Base-by-base conservation (phyloP, 2,888 invertebrate genomes). In the Drosophila barbarae region DNA sequence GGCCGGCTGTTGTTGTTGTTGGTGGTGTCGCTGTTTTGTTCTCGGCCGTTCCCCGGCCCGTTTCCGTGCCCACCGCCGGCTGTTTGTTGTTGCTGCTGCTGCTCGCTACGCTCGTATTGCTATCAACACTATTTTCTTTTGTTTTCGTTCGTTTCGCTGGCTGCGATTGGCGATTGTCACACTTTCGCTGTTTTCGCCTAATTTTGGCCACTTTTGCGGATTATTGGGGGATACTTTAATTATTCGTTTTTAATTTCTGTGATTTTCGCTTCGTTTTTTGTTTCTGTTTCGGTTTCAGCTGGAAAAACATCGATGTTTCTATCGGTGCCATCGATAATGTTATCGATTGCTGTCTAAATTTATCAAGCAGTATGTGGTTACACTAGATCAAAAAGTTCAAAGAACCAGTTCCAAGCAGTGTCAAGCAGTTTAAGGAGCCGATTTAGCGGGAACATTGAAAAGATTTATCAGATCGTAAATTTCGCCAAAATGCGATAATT, bases 101-200 rank as follows among this genome's bases (percentile, higher is more conserved):
- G 65, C 73, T 74, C 44, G 72, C 56, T 57, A 77, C 70, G 82
- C 78, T 78, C 53, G 79, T 78, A 54, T 82, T 77, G 70, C 80
- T 76, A 66, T 81, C 77, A 72, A 72, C 80, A 66, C 77, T 77
- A 67, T 84, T 80, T 68, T 82, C 76, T 81, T 85, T 73, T 79
- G 73, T 73, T 75, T 80, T 86, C 69, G 73, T 74, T 78, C 84
- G 72, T 73, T 84, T 76, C 70, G 74, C 69, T 71, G 71, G 72
- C 60, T 79, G 84, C 70, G 69, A 32, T 32, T 46, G 56, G 74
- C 79, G 23, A 23, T 83, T 86, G 73, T 83, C 81, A 76, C 77
- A 66, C 73, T 85, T 86, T 71, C 86, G 80, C 73, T 77, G 77
- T 84, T 86, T 86, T 82, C 85, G 84, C 67, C 85, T 73, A 84